Base-by-base conservation (phyloP, 2,797 vertebrate genomes). In the Cossypha caffra region DNA sequence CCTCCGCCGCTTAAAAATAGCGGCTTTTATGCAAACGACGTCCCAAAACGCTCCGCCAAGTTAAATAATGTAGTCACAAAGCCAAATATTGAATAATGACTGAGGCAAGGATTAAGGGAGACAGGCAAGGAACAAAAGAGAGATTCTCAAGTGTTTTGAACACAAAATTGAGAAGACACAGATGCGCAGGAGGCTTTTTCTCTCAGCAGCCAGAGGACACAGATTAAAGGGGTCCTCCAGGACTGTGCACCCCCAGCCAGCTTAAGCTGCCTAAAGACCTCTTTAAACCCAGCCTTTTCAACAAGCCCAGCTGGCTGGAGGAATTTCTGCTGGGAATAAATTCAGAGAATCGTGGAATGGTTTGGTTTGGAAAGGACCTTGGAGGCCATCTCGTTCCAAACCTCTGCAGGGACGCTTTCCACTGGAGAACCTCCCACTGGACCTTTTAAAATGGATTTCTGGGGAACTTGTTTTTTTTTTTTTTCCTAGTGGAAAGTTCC, bases 61-160 rank as follows among this genome's bases (percentile, higher is more conserved):
- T 93, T 94, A 97, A 97, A 96, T 95, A 96, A 95, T 96, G 89
- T 94, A 96, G 96, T 94, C 95, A 86, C 91, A 96, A 96, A 95
- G 43, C 94, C 90, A 96, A 97, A 97, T 96, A 97, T 96, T 97
- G 95, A 96, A 96, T 96, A 94, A 96, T 94, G 96, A 86, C 95
- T 95, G 91, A 96, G 91, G 87, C 29, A 57, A 84, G 87, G 95
- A 95, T 96, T 84, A 82, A 81, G 77, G 72, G 86, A 91, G 80
- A 50, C 92, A 62, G 86, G 26, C 51, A 29, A 76, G 45, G 86
- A 88, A 93, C 96, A 93, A 95, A 96, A 89, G 67, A 71, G 61
- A 67, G 76, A 82, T 64, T 88, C 95, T 93, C 51, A 17, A 90
- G 67, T 75, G 80, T 82, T 77, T 90, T 40, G 86, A 93, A 73